Percentiles rank a stretch among this genome's conserved stretches.
These are phyloP conservation scores for Thrips palmi DNA, from an alignment of 1,140 invertebrate species.

Conservation along the genomic window DNA sequence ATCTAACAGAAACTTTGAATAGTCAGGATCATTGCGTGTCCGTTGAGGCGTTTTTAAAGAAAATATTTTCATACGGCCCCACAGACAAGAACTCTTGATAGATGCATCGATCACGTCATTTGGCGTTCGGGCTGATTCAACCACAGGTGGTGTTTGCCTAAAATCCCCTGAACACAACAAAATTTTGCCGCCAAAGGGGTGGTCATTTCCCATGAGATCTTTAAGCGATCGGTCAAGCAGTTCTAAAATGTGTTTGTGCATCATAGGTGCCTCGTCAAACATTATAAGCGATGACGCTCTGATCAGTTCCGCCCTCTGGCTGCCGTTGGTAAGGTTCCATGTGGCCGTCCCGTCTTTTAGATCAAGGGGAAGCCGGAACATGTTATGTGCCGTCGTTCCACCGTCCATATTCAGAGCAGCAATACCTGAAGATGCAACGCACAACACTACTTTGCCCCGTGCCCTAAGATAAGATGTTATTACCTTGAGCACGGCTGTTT, in stretches of 20 bases:
- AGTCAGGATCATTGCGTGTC: constrained; percentile 9
- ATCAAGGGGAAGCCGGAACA: constrained; percentile 11
- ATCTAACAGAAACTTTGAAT: constrained; percentile 11
- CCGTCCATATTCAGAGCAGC: constrained; percentile 14
- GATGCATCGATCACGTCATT: constrained; percentile 14
- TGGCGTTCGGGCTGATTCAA: constrained; percentile 10
- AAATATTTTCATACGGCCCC: constrained; percentile 12
- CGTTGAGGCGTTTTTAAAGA: constrained; percentile 11
- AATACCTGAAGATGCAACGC: constrained; percentile 15
- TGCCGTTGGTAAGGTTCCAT: constrained; percentile 10
- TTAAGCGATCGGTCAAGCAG: constrained; percentile 14
- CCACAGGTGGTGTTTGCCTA: constrained; percentile 16
- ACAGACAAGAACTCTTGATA: constrained; percentile 12
- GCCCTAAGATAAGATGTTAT: constrained; percentile 11
- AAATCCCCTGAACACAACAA: constrained; percentile 17
- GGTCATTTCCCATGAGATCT: constrained; percentile 13
- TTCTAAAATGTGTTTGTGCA: constrained; percentile 15
- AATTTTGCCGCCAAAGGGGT: constrained; percentile 18
- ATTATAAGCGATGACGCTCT: constrained; percentile 16
- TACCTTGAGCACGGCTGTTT: constrained; percentile 15
- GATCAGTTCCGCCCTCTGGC: constrained; percentile 9
- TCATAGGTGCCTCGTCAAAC: constrained; percentile 20
- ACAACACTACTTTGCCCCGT: constrained; percentile 11
- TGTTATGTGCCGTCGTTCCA: constrained; percentile 7
- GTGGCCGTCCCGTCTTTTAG: constrained; percentile 8